Evolutionary conservation across 2,888 invertebrate species (phyloP).

Genomic region (Melipona beecheii): DNA sequence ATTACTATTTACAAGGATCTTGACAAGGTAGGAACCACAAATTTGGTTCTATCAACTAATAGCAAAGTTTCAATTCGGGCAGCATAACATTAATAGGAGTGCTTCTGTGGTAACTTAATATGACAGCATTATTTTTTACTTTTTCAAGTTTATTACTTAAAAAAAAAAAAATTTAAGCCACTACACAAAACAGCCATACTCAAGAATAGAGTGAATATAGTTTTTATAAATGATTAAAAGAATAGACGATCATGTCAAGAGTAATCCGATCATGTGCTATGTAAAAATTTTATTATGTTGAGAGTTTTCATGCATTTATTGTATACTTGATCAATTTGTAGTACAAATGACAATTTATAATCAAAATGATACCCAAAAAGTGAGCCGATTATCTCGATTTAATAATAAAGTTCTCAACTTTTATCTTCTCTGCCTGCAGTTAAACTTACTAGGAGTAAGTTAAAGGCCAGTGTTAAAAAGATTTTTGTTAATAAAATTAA

Average conservation of each 20-base stretch:
- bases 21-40: too few species aligned
- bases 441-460: slow-evolving; percentile 9
- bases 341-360: not conserved
- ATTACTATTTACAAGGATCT: too few species aligned
- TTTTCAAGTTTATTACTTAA: too few species aligned
- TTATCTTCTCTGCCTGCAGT: not conserved
- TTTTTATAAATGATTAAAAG: not conserved
- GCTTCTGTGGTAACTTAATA: too few species aligned
- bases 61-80: too few species aligned
- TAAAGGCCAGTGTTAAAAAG: not conserved
- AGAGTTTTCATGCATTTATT: not conserved
- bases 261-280: not conserved
- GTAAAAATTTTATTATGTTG: slow-evolving; percentile 1
- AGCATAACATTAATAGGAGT: too few species aligned
- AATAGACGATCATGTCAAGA: not conserved
- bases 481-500: not conserved
- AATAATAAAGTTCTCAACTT: not conserved
- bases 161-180: too few species aligned
- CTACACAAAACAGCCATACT: not conserved
- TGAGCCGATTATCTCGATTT: not conserved
- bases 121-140: too few species aligned
- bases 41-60: too few species aligned
- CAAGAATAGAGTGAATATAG: not conserved
- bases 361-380: slow-evolving; percentile 14
- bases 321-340: not conserved